Base-by-base conservation (phyloP, 2,888 invertebrate species). In the Ligdia adustata region DNA sequence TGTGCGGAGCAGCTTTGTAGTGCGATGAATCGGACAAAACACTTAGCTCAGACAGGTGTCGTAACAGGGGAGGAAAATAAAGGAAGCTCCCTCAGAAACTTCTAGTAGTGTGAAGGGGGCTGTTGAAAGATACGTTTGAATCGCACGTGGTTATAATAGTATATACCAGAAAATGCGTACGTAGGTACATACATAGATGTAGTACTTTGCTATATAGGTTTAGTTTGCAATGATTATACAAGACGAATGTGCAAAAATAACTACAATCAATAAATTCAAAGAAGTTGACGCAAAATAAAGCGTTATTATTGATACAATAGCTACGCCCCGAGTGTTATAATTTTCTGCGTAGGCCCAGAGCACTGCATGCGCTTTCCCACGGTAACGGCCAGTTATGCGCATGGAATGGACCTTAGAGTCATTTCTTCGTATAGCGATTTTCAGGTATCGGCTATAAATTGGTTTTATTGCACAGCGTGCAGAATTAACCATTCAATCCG, bases 301-400 rank as follows among this genome's bases (percentile, higher is more conserved):
- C n/a, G 4, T 6, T 6, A 4, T 3, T 22, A 6, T 22, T 7
- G 9, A 4, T 15, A 15, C 4, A 31, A 2, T 11, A 15, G n/a
- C 4, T 16, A 14, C 27, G n/a, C 2, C 9, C 16, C 16, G 1
- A n/a, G 7, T 11, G 11, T 11, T 16, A 9, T 9, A 12, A 11
- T 16, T 9, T n/a, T n/a, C n/a, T n/a, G n/a, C n/a, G 22, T 7
- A 22, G 6, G 18, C 18, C 7, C n/a, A 22, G 11, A 27, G 12
- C 7, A 26, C 37, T 16, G n/a, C 11, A 9, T 37, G 66, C 70
- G 64, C 65, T 73, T 85, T 86, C 83, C 82, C 82, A 85, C 85
- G 83, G 79, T 75, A 75, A 79, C 75, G 69, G 71, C 64, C 64
- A 63, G 66, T 60, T 65, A 64, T 69, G 62, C 9, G 67, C 65